These are phyloP conservation scores for Dinomys branickii DNA, from an alignment of 2,113 vertebrate genomes.

Conservation along the genomic window DNA sequence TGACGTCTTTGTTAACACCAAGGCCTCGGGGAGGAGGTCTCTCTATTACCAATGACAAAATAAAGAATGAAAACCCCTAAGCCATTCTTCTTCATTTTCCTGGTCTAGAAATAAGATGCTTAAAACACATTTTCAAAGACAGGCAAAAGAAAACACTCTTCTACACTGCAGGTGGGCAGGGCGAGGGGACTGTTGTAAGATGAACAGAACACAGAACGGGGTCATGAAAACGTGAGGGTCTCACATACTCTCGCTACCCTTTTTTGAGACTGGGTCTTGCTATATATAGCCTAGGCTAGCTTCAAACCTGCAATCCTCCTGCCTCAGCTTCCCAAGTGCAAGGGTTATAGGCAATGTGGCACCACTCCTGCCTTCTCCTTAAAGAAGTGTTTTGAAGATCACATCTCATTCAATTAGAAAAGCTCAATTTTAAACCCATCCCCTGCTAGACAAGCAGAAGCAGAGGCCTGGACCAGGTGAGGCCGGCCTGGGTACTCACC, in stretches of 20 bases:
- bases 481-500: slow-evolving; percentile 87
- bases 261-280: too few relatives aligned
- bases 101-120: slow-evolving; percentile 46
- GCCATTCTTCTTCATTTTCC: slow-evolving; percentile 58
- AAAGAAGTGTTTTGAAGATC: background rate
- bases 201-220: background rate
- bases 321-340: background rate
- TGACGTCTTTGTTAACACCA: background rate
- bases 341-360: background rate
- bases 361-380: background rate
- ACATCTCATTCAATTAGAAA: background rate
- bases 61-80: slow-evolving; percentile 52
- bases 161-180: background rate
- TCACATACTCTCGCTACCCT: background rate
- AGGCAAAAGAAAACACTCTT: background rate
- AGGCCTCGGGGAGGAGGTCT: background rate
- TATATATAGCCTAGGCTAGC: background rate
- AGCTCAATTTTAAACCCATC: background rate
- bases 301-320: background rate
- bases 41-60: background rate
- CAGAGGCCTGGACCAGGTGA: background rate
- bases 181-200: background rate
- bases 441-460: background rate
- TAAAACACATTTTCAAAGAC: background rate
- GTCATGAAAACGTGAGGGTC: background rate